A percentile compares a stretch with the other conserved stretches of the same genome.
These are phyloP conservation scores for Gallinago media DNA, from an alignment of 2,113 vertebrate genomes.

Conservation along the genomic window DNA sequence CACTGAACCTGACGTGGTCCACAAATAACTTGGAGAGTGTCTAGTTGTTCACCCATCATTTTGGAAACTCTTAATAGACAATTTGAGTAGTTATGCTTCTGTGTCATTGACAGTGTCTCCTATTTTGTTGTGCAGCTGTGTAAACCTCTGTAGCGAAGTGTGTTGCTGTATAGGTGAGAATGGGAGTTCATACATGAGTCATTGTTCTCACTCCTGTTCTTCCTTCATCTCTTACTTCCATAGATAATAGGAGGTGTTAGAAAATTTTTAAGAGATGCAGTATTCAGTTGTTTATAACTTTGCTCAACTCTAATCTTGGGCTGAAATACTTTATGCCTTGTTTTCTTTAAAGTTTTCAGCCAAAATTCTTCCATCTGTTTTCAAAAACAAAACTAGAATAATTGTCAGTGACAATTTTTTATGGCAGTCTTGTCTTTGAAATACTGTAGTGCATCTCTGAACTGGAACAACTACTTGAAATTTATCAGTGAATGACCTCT, in stretches of 20 bases:
- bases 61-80: neutral
- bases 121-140: neutral
- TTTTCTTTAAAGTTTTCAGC: constrained; percentile 7
- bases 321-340: neutral
- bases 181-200: neutral
- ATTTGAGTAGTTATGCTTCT: neutral
- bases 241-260: neutral
- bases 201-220: neutral
- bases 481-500: neutral
- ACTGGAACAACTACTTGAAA: neutral
- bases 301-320: neutral
- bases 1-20: neutral
- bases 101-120: neutral
- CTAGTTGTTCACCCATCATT: neutral
- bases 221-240: neutral
- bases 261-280: neutral
- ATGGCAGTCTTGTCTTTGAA: neutral
- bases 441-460: neutral
- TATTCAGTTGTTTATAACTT: neutral
- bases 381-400: neutral
- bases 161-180: neutral
- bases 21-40: neutral
- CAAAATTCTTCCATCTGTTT: neutral
- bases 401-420: neutral
- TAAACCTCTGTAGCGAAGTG: neutral